Evolutionary conservation across 2,113 vertebrate genomes (phyloP), one percentile per base, ranked within the genome.

Genomic region (Burhinus bistriatus): DNA sequence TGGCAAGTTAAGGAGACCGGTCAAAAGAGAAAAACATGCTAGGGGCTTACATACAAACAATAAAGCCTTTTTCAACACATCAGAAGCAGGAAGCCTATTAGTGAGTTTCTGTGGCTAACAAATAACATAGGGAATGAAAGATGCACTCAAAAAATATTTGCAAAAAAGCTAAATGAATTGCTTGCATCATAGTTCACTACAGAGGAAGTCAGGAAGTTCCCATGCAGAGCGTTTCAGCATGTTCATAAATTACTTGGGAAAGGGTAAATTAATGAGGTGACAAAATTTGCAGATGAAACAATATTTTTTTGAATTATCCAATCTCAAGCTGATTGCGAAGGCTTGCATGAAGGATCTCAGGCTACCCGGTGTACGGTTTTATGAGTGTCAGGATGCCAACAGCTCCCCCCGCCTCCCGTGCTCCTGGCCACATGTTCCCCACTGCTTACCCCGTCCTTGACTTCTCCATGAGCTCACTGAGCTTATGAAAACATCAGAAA

Each of bases 11-110:
- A 83, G 45, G 47, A 77, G 80, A 65, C 45, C 15, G 36, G 61
- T 64, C 73, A 47, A 52, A 79, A 84, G 83, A 59, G 30, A 64
- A 78, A 55, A 94, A 42, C 58, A 61, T n/a, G 65, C 78, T 76
- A 71, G 57, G 52, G 57, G 57, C 78, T 84, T 57, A 38, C 62
- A 34, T 40, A 36, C 52, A 84, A 87, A 95, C 91, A 94, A 85
- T 55, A 55, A 82, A 72, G 81, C 10, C 36, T 91, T 96, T 95
- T 96, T 93, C 91, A 96, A 93, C 91, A 91, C 87, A 61, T 89
- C 80, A 59, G 87, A 80, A 84, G 78, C 75, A 89, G 87, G 61
- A 89, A 71, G 87, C 64, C 77, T 87, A 27, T 83, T 87, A 93
- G 57, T 21, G 61, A 91, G 65, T 69, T 83, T 94, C 93, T 93